Evolutionary conservation across 2,797 vertebrate genomes (phyloP).

Genomic region (Pantherophis alleghaniensis): DNA sequence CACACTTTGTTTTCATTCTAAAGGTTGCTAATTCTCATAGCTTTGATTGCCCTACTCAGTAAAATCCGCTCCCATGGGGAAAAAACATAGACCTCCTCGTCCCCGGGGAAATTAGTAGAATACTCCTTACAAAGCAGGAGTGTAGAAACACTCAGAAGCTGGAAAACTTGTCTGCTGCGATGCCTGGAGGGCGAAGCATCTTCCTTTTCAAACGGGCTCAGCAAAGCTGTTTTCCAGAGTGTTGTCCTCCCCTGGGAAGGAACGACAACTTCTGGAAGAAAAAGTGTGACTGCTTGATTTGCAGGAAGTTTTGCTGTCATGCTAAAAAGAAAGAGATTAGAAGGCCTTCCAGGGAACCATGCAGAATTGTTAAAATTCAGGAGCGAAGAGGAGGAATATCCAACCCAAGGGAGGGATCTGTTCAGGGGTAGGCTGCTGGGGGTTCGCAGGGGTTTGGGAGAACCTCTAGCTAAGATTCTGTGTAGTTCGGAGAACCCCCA

Average conservation of each 20-base stretch:
- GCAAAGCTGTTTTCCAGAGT: conserved; percentile 1
- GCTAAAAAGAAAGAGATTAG: rapidly evolving
- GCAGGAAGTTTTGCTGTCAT: background rate
- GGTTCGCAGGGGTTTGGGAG: rapidly evolving
- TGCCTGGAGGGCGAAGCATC: conserved; percentile 9
- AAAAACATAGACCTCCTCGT: background rate
- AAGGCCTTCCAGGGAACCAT: background rate
- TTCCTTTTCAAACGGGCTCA: background rate
- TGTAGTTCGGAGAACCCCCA: too few species aligned
- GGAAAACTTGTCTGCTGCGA: background rate
- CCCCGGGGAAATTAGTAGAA: conserved; percentile 33
- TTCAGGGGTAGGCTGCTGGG: too few species aligned
- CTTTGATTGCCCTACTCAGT: conserved; percentile 20
- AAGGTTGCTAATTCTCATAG: background rate
- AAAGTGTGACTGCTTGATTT: background rate
- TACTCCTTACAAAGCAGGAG: conserved; percentile 28
- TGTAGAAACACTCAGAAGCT: conserved; percentile 2
- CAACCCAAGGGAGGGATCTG: background rate
- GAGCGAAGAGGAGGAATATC: background rate
- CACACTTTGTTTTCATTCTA: background rate
- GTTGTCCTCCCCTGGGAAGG: background rate
- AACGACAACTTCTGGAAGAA: conserved; percentile 3
- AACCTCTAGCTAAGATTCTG: too few species aligned
- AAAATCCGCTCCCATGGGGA: background rate
- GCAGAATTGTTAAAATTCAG: background rate